Conservation (phyloP, 2,888 invertebrate species). For the Odontocerum albicorne region DNA sequence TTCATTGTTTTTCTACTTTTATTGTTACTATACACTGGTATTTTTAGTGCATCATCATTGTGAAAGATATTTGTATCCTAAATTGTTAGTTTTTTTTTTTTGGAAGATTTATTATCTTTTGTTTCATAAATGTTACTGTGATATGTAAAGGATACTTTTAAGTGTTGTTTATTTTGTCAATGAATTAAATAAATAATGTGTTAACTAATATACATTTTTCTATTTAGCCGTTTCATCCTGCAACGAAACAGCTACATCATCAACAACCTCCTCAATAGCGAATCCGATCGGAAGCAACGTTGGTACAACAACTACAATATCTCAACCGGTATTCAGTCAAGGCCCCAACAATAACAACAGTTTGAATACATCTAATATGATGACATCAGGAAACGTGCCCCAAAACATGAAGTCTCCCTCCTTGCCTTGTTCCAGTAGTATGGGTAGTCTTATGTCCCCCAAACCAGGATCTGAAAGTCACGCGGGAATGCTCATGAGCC, state of each 20-base stretch:
- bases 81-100: no score
- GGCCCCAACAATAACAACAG: neutral
- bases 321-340: neutral
- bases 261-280: neutral
- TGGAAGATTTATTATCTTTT: no score
- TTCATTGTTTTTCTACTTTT: no score
- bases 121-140: no score
- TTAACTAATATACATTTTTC: neutral
- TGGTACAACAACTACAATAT: neutral
- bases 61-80: no score
- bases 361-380: slow-evolving; percentile 5
- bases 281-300: neutral
- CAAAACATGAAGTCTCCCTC: slow-evolving; percentile 42
- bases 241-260: slow-evolving; percentile 6
- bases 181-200: no score
- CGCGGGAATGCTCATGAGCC: slow-evolving; percentile 58
- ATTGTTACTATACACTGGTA: no score
- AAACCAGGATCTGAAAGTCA: slow-evolving; percentile 37
- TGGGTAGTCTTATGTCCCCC: slow-evolving; percentile 38
- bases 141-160: no score
- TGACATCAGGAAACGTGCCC: slow-evolving; percentile 40
- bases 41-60: no score
- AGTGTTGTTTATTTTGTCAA: no score
- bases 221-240: slow-evolving; percentile 25
- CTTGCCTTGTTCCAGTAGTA: slow-evolving; percentile 47